These are phyloP conservation scores for Venturia canescens DNA, from an alignment of 1,140 invertebrate species.

Conservation along the genomic window DNA sequence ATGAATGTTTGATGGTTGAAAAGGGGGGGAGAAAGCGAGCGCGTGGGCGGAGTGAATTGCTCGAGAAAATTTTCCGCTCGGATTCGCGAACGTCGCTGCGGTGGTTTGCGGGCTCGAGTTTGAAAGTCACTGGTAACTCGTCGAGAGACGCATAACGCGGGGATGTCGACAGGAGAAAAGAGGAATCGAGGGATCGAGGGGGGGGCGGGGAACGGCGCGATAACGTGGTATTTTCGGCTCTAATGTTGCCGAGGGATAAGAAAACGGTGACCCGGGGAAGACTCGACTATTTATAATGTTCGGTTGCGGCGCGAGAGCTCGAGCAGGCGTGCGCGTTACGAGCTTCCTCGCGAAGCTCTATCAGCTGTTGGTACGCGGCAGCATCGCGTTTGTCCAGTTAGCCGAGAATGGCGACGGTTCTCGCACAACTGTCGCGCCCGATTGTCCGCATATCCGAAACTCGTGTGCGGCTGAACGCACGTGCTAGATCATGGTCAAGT, in stretches of 20 bases:
- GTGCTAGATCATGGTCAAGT: neutral
- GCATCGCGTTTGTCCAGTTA: slow-evolving; percentile 22
- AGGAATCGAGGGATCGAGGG: neutral
- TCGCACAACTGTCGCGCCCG: slow-evolving; percentile 31
- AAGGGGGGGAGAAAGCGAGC: no score
- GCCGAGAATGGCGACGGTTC: slow-evolving; percentile 52
- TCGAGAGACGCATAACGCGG: no score
- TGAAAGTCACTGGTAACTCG: no score
- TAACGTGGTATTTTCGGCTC: slow-evolving; percentile 30
- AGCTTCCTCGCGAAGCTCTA: neutral
- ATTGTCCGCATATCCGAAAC: slow-evolving; percentile 12
- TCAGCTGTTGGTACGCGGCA: neutral
- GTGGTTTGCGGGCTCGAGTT: no score
- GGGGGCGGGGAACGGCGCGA: neutral
- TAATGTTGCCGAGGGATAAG: neutral
- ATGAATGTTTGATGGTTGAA: no score
- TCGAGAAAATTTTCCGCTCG: neutral
- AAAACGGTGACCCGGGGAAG: neutral
- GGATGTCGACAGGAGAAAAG: neutral
- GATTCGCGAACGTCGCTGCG: neutral
- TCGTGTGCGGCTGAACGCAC: slow-evolving; percentile 17
- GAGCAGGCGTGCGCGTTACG: slow-evolving; percentile 44
- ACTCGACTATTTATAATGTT: slow-evolving; percentile 39
- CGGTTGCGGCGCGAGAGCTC: neutral
- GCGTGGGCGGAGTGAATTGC: neutral